Percentiles rank a stretch among this genome's conserved stretches.
These are phyloP conservation scores for Anthophora plumipes DNA, from an alignment of 2,888 invertebrate genomes.

Conservation along the genomic window DNA sequence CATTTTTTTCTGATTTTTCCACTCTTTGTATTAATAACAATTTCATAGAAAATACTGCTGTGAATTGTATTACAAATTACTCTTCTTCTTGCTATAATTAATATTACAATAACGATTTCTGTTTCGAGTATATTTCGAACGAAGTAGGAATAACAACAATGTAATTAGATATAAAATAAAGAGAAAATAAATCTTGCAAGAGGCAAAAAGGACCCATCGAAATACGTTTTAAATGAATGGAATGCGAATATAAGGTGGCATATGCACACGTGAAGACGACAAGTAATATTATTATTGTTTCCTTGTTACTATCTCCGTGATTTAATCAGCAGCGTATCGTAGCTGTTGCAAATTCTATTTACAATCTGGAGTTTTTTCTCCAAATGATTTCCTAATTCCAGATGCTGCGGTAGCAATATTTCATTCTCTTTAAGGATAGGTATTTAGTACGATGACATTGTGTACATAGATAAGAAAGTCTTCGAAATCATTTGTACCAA, in stretches of 20 bases:
- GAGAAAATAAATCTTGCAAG: too few relatives aligned
- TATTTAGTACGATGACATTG: constrained; percentile 64
- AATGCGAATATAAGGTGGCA: not conserved
- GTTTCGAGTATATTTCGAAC: too few relatives aligned
- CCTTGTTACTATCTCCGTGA: not conserved
- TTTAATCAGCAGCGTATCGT: not conserved
- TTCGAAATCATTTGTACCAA: constrained; percentile 58
- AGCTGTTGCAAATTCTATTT: constrained; percentile 48
- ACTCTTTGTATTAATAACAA: too few relatives aligned
- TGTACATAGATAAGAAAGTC: constrained; percentile 67
- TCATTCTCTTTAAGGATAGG: constrained; percentile 61
- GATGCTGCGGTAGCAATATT: constrained; percentile 63
- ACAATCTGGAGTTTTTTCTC: constrained; percentile 21
- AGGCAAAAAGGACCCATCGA: too few relatives aligned
- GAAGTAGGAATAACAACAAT: too few relatives aligned
- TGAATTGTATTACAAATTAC: too few relatives aligned
- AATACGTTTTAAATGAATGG: too few relatives aligned
- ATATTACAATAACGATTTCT: too few relatives aligned
- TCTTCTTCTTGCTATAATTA: too few relatives aligned
- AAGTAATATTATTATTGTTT: constrained; percentile 16
- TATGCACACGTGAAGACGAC: not conserved
- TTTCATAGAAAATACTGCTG: too few relatives aligned
- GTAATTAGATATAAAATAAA: too few relatives aligned
- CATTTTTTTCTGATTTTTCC: too few relatives aligned
- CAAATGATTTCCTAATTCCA: constrained; percentile 48